A percentile compares a stretch with the other conserved stretches of the same genome.
phyloP scores from a whole-genome alignment of 92 coral and sea anemone genomes.

The Phymanthus crucifer region DNA sequence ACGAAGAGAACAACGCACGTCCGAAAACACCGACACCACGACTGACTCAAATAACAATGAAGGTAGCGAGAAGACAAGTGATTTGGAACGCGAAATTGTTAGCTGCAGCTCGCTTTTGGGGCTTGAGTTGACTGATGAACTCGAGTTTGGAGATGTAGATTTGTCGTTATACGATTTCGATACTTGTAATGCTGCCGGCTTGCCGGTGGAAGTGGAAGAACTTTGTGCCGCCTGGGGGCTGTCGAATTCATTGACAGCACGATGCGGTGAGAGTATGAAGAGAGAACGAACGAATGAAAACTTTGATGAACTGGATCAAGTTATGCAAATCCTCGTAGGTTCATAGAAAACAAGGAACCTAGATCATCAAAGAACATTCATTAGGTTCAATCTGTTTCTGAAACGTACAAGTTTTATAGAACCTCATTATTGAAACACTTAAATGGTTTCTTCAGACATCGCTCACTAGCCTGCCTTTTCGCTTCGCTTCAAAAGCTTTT shows the following conservation, averaged over 20 bases:
- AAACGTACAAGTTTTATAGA: neutral
- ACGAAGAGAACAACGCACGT: conserved; percentile 2
- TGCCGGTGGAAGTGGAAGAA: conserved; percentile 82
- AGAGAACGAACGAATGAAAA: conserved; percentile 70
- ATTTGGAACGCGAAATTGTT: conserved; percentile 63
- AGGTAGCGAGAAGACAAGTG: conserved; percentile 31
- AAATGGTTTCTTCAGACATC: neutral
- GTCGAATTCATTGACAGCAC: conserved; percentile 47
- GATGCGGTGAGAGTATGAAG: conserved; percentile 84
- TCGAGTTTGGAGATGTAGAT: conserved; percentile 93
- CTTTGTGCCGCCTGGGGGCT: conserved; percentile 76
- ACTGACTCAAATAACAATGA: conserved; percentile 64
- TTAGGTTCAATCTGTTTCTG: neutral
- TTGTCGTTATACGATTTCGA: conserved; percentile 96
- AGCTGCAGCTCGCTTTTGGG: conserved; percentile 82
- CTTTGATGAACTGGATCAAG: conserved; percentile 95
- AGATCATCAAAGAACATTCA: too few relatives aligned
- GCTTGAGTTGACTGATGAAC: conserved; percentile 76
- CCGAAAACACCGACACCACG: conserved; percentile 21
- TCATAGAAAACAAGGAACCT: conserved; percentile 38
- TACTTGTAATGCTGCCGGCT: conserved; percentile 43
- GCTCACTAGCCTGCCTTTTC: neutral
- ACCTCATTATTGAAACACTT: neutral
- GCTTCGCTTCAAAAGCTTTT: neutral
- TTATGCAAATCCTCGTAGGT: conserved; percentile 96